Conservation (phyloP, 2,113 vertebrate genomes). For the Melanocharis versteri region DNA sequence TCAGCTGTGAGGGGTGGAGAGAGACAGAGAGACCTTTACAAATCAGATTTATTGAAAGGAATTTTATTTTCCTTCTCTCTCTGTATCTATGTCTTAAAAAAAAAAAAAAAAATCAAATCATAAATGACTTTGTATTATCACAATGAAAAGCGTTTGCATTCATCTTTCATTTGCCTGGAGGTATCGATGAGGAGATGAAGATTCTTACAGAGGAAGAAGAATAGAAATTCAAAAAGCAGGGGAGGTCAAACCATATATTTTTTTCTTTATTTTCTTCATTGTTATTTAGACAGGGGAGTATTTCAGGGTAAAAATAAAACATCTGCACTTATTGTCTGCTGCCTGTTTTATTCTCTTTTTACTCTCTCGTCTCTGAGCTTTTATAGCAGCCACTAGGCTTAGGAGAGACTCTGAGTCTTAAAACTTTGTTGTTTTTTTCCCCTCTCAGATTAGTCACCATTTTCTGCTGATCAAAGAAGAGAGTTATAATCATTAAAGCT, state of each 20-base stretch:
- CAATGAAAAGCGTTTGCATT: not conserved
- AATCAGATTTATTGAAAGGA: not conserved
- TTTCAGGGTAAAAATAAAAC: slow-evolving; percentile 1
- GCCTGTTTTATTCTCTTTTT: not conserved
- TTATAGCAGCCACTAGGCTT: not conserved
- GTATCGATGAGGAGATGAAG: not conserved
- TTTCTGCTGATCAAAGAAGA: slow-evolving; percentile 45
- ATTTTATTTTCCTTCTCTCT: not conserved
- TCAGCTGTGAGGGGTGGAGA: not conserved
- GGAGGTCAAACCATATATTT: not conserved
- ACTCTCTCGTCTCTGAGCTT: not conserved
- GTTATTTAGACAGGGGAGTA: not conserved
- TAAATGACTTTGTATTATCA: fast-evolving
- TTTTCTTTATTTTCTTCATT: not conserved
- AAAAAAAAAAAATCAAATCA: not conserved
- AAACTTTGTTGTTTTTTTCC: not conserved
- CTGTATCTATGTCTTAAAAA: not conserved
- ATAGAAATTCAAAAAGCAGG: not conserved
- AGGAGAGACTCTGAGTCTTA: not conserved
- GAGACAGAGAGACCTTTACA: not conserved
- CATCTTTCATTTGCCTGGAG: not conserved
- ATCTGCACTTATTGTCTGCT: not conserved
- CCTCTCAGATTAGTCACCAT: not conserved
- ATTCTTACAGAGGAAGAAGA: not conserved
- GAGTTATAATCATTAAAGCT: slow-evolving; percentile 8